These are phyloP conservation scores for Aporrectodea caliginosa DNA, from an alignment of 1,140 invertebrate species.

Conservation along the genomic window DNA sequence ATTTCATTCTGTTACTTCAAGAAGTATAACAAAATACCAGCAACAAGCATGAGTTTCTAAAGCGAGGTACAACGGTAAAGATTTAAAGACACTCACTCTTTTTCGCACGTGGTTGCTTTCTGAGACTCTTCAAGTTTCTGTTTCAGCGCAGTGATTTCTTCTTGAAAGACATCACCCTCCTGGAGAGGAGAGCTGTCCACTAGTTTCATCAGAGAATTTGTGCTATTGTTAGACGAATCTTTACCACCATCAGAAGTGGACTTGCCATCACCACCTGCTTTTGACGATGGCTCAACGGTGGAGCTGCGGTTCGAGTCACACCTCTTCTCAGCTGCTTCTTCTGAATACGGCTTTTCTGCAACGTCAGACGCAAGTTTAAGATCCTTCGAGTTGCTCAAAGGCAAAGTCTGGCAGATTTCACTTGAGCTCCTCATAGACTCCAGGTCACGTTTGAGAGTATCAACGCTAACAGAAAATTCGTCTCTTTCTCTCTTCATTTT, in stretches of 20 bases:
- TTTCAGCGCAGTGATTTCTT: conserved; percentile 68
- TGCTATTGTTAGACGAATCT: not conserved
- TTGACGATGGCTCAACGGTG: not conserved
- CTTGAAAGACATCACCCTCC: conserved; percentile 42
- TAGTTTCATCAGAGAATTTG: not conserved
- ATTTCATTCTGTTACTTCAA: no score
- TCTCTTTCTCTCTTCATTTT: conserved; percentile 73
- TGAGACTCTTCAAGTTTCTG: conserved; percentile 70
- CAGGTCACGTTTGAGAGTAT: conserved; percentile 74
- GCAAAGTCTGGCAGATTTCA: conserved; percentile 13
- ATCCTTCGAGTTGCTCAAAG: conserved; percentile 34
- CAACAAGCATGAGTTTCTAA: no score
- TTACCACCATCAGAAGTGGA: not conserved
- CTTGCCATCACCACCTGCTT: not conserved
- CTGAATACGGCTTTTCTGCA: conserved; percentile 28
- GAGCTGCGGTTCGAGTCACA: not conserved
- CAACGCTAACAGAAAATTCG: conserved; percentile 74
- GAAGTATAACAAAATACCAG: no score
- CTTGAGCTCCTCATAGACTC: conserved; percentile 55
- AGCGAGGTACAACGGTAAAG: no score
- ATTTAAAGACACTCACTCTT: conserved; percentile 68
- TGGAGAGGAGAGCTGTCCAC: not conserved
- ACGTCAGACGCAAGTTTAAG: conserved; percentile 33
- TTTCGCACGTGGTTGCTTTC: conserved; percentile 68
- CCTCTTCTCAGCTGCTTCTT: conserved; percentile 27